phyloP scores from a whole-genome alignment of 1,140 invertebrate genomes.

The Episyrphus balteatus region DNA sequence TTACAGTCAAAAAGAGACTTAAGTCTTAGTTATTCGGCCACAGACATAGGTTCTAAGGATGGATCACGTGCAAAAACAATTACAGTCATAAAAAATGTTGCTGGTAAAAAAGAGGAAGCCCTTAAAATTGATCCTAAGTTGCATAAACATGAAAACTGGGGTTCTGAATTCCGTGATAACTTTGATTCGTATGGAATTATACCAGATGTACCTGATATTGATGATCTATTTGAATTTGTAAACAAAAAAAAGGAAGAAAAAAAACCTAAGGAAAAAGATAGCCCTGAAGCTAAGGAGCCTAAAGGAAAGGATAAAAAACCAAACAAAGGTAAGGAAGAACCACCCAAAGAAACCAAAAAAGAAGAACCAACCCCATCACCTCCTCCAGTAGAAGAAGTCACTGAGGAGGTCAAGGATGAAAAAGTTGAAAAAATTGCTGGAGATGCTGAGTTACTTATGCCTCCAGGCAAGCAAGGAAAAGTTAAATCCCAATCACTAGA shows the following conservation, averaged over 20 bases:
- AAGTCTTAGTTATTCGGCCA: conserved; percentile 33
- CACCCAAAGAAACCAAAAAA: background rate
- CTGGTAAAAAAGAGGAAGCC: conserved; percentile 9
- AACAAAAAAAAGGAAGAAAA: conserved; percentile 18
- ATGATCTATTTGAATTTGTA: conserved; percentile 32
- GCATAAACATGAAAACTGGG: conserved; percentile 30
- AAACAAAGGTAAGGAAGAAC: background rate
- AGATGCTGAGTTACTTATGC: conserved; percentile 27
- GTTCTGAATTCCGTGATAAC: conserved; percentile 28
- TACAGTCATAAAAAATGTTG: conserved; percentile 32
- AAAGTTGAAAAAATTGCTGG: conserved; percentile 27
- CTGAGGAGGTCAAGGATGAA: conserved; percentile 1
- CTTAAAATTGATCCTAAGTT: conserved; percentile 23
- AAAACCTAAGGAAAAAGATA: background rate
- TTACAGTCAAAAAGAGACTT: conserved; percentile 18
- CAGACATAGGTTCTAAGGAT: conserved; percentile 33
- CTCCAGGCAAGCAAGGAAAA: conserved; percentile 1
- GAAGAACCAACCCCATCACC: background rate
- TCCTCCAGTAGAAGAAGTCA: no score
- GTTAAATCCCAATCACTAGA: conserved; percentile 3
- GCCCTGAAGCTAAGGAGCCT: no score
- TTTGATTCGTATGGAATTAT: conserved; percentile 26
- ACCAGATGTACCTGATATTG: conserved; percentile 32
- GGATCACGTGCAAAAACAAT: conserved; percentile 35
- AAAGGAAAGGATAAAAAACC: background rate